These are phyloP conservation scores for Sapayoa aenigma DNA, from an alignment of 2,113 vertebrate species.

Conservation along the genomic window DNA sequence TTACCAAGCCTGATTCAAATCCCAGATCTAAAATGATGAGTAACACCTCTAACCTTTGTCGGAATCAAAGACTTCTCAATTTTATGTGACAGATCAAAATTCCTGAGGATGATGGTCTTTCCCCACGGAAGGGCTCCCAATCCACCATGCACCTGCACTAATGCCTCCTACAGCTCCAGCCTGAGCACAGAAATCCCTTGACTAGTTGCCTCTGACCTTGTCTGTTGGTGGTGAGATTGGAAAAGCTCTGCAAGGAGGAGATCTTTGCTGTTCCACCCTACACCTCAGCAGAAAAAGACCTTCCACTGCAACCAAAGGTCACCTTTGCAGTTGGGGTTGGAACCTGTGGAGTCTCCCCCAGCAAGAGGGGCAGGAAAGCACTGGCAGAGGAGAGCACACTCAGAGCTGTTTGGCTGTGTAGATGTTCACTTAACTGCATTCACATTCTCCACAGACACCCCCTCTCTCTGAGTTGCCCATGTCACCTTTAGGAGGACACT, in stretches of 20 bases:
- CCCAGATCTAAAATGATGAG: neutral
- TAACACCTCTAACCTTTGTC: neutral
- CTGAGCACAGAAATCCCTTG: neutral
- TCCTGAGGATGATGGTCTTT: neutral
- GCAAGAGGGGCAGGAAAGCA: neutral
- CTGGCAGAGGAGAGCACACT: neutral
- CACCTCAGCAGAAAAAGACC: neutral
- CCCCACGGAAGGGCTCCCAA: neutral
- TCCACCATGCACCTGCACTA: neutral
- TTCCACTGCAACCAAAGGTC: neutral
- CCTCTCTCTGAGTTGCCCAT: neutral
- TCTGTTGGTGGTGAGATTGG: neutral
- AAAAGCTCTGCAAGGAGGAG: neutral
- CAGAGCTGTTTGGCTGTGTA: neutral
- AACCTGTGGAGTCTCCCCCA: neutral
- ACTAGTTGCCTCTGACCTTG: neutral
- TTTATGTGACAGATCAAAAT: neutral
- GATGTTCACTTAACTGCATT: too few relatives aligned
- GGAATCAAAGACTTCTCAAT: neutral
- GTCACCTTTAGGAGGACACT: neutral
- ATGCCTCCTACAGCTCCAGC: neutral
- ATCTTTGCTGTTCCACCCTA: neutral
- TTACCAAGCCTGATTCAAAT: neutral
- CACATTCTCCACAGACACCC: neutral
- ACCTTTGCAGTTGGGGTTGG: neutral